Percentiles rank a stretch among this genome's conserved stretches.
phyloP scores from a whole-genome alignment of 2,888 invertebrate species.

The Phytoseiulus persimilis region DNA sequence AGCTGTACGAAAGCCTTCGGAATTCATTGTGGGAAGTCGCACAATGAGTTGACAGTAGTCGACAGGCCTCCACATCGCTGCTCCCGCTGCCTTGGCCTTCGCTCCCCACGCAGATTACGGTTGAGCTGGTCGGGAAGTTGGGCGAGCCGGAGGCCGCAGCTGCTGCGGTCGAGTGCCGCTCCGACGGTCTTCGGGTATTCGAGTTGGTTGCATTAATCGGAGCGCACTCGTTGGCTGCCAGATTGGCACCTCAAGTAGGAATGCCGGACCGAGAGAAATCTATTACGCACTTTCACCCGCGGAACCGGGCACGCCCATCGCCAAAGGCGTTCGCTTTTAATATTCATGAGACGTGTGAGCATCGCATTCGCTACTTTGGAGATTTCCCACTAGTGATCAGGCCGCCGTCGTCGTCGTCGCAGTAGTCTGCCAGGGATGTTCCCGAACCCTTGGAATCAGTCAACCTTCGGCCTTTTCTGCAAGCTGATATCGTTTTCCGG shows the following conservation, averaged over 20 bases:
- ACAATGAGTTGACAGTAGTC: background rate
- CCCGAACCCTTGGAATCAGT: no score
- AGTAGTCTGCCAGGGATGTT: background rate
- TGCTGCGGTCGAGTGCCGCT: background rate
- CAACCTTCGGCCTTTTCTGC: no score
- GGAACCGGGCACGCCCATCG: background rate
- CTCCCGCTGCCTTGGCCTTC: background rate
- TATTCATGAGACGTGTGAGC: conserved; percentile 5
- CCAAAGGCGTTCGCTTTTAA: background rate
- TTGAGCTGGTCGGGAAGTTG: background rate
- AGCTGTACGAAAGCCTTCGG: background rate
- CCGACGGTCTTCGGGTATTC: background rate
- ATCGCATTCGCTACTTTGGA: background rate
- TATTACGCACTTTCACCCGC: background rate
- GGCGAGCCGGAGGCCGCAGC: background rate
- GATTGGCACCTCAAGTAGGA: background rate
- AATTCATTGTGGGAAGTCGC: background rate
- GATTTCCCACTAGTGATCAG: background rate
- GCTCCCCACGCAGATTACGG: background rate
- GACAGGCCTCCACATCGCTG: background rate
- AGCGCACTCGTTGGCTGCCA: background rate
- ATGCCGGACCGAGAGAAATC: background rate
- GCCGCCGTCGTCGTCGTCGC: background rate
- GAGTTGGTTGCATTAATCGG: background rate
- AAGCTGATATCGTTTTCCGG: no score